These are phyloP conservation scores for Microtus richardsoni DNA, from an alignment of 2,113 vertebrate species.

Conservation along the genomic window DNA sequence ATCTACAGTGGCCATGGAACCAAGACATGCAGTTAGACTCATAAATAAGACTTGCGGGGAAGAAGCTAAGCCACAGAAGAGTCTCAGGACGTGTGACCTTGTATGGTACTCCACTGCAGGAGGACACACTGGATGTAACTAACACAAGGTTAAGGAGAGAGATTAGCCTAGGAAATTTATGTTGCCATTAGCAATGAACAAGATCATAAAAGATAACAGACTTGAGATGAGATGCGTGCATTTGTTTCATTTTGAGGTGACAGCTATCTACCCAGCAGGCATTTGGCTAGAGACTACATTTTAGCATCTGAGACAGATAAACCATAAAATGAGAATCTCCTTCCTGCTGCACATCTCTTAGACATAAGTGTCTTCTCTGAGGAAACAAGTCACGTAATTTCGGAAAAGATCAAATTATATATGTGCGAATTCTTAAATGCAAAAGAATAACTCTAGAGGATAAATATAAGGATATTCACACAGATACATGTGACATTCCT, in stretches of 20 bases:
- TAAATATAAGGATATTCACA: background rate
- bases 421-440: background rate
- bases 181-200: constrained; percentile 37
- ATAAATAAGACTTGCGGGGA: background rate
- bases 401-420: background rate
- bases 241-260: constrained; percentile 48
- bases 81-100: background rate
- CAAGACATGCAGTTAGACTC: background rate
- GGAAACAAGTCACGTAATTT: background rate
- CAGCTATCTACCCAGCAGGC: background rate
- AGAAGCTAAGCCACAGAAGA: background rate
- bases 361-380: background rate
- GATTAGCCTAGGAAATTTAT: constrained; percentile 25
- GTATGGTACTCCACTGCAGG: background rate
- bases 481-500: background rate
- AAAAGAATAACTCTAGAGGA: background rate
- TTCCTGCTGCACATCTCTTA: background rate
- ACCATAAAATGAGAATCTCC: background rate
- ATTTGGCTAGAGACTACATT: constrained; percentile 34
- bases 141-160: background rate
- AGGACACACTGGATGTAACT: background rate
- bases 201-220: constrained; percentile 41
- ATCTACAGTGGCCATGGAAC: background rate
- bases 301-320: background rate
- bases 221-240: background rate